These are phyloP conservation scores for Philaethria dido DNA, from an alignment of 2,888 invertebrate genomes.

Conservation along the genomic window DNA sequence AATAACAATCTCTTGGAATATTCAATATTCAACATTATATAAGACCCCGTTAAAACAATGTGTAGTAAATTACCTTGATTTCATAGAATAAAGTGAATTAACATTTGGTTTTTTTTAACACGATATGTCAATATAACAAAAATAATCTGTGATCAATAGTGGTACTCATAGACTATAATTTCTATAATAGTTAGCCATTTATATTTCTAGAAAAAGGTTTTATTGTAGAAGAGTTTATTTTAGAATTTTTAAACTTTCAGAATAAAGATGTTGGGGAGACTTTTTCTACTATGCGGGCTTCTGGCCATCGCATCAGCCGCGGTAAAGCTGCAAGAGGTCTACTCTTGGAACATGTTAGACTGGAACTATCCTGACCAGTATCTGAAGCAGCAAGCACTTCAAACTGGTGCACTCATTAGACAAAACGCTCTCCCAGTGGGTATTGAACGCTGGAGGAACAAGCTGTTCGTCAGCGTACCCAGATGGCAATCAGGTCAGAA, in stretches of 20 bases:
- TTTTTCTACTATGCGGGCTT: conserved; percentile 56
- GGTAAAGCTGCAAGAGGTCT: conserved; percentile 87
- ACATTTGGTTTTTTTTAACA: not conserved
- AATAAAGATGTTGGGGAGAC: conserved; percentile 39
- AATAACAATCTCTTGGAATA: not conserved
- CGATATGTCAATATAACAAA: not conserved
- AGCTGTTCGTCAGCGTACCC: conserved; percentile 92
- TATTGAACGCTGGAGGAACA: conserved; percentile 91
- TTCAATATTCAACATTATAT: conserved; percentile 5
- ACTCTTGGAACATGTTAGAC: conserved; percentile 90
- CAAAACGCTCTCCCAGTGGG: conserved; percentile 93
- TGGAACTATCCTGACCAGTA: conserved; percentile 88
- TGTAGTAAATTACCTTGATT: not conserved
- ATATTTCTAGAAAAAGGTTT: not conserved
- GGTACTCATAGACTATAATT: not conserved
- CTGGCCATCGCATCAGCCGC: conserved; percentile 65
- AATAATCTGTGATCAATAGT: conserved; percentile 8
- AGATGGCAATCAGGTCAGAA: conserved; percentile 90
- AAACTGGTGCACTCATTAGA: conserved; percentile 87
- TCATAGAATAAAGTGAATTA: not conserved
- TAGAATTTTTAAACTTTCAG: conserved; percentile 22
- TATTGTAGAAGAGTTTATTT: not conserved
- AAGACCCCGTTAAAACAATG: not conserved
- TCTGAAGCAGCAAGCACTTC: conserved; percentile 85
- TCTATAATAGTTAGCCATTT: not conserved